phyloP scores from a whole-genome alignment of 1,140 invertebrate genomes.

The Ceratosolen solmsi region DNA sequence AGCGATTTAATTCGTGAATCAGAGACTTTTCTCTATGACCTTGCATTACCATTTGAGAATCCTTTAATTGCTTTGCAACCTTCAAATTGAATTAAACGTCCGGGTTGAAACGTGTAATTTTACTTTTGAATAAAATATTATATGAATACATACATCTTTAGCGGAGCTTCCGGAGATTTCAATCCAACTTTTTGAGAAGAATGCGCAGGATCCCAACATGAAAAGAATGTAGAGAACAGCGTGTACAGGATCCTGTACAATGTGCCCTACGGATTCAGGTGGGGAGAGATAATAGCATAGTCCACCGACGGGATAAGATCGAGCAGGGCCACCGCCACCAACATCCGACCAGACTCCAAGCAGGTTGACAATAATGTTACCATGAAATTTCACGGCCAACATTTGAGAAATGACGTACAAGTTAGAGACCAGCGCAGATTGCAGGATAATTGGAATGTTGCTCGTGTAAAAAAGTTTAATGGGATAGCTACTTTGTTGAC shows the following conservation, averaged over 20 bases:
- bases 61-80: constrained; percentile 99
- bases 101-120: no score
- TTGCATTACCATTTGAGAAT: constrained; percentile 99
- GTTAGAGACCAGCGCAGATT: constrained; percentile 98
- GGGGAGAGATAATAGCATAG: constrained; percentile 99
- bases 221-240: constrained; percentile 98
- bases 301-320: constrained; percentile 96
- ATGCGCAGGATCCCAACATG: constrained; percentile 99
- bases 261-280: constrained; percentile 96
- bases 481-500: constrained; percentile 99
- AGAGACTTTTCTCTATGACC: constrained; percentile 99
- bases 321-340: constrained; percentile 94
- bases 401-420: constrained; percentile 99
- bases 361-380: constrained; percentile 98
- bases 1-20: constrained; percentile 99
- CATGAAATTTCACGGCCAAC: constrained; percentile 98
- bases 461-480: constrained; percentile 99
- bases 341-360: constrained; percentile 99
- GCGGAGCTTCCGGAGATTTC: constrained; percentile 99
- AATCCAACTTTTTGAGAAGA: constrained; percentile 99
- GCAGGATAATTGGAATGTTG: constrained; percentile 99
- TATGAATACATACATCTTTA: constrained; percentile 90
- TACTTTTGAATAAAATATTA: no score
- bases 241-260: constrained; percentile 97
- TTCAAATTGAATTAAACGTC: constrained; percentile 65